These are phyloP conservation scores for Nycteola revayana DNA, from an alignment of 2,888 invertebrate species.

Conservation along the genomic window DNA sequence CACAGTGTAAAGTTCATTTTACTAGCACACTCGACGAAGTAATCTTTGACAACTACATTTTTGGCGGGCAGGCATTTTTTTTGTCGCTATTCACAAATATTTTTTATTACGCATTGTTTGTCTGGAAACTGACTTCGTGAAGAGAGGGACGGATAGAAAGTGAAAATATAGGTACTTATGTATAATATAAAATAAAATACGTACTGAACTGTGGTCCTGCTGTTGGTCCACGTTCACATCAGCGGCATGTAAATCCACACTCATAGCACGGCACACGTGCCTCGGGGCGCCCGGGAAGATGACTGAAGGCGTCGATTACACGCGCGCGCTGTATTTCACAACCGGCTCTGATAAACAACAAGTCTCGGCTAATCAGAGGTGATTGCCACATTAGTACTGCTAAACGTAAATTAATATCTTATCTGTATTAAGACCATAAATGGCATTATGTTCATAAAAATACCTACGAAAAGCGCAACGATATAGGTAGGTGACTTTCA, in stretches of 20 bases:
- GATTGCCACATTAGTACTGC: constrained; percentile 36
- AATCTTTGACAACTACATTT: constrained; percentile 38
- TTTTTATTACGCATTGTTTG: too few relatives aligned
- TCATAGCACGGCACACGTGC: constrained; percentile 40
- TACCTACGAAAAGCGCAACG: too few relatives aligned
- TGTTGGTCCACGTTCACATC: constrained; percentile 41
- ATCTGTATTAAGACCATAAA: constrained; percentile 13
- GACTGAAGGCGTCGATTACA: constrained; percentile 44
- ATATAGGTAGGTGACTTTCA: too few relatives aligned
- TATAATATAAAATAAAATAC: constrained; percentile 25
- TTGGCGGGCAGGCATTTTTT: constrained; percentile 36
- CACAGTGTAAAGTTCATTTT: constrained; percentile 72
- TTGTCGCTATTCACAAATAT: too few relatives aligned
- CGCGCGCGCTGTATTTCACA: constrained; percentile 47
- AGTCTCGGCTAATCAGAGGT: constrained; percentile 52
- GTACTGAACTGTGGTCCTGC: constrained; percentile 45
- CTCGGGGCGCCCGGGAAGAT: constrained; percentile 42
- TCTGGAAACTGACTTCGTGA: too few relatives aligned
- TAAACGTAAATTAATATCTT: constrained; percentile 22
- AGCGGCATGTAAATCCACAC: constrained; percentile 28
- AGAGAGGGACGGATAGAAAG: too few relatives aligned
- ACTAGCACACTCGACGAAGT: constrained; percentile 42
- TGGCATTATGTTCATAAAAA: constrained; percentile 1
- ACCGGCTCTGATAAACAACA: constrained; percentile 58
- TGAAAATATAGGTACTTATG: background rate